Conservation (phyloP, 2,113 vertebrate genomes). For the Antigone vipio region DNA sequence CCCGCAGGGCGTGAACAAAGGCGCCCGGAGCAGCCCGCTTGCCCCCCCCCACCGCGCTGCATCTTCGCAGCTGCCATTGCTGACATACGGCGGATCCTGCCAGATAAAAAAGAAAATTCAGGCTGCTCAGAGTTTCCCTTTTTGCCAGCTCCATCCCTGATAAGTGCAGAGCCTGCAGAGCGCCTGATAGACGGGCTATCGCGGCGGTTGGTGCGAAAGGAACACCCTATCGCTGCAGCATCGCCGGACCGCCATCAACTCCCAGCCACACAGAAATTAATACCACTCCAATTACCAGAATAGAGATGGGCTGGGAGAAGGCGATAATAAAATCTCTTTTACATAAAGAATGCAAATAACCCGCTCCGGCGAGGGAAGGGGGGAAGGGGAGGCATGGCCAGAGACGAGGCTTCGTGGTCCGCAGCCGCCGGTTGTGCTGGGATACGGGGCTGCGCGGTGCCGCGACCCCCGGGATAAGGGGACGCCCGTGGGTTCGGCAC, state of each 20-base stretch:
- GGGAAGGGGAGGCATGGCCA: neutral
- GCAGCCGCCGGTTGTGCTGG: too few relatives aligned
- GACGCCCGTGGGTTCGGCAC: accelerated
- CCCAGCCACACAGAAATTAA: conserved; percentile 85
- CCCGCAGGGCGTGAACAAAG: accelerated
- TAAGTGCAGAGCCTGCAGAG: conserved; percentile 89
- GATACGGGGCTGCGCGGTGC: accelerated
- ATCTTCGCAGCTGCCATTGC: conserved; percentile 59
- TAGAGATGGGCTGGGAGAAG: conserved; percentile 81
- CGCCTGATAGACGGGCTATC: conserved; percentile 88
- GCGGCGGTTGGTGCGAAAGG: conserved; percentile 82
- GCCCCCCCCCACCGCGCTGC: neutral
- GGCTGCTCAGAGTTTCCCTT: conserved; percentile 90
- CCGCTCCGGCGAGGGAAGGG: neutral
- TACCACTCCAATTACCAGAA: conserved; percentile 88
- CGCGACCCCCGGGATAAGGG: accelerated
- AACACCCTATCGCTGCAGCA: conserved; percentile 81
- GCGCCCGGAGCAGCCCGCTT: neutral
- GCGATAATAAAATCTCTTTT: conserved; percentile 87
- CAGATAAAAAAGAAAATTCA: conserved; percentile 81
- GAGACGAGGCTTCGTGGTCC: accelerated
- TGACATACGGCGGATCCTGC: conserved; percentile 66
- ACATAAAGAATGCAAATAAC: conserved; percentile 78
- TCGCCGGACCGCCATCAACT: conserved; percentile 84
- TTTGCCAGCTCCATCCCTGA: conserved; percentile 89